A percentile compares a stretch with the other conserved stretches of the same genome.
These are phyloP conservation scores for Agelas oroides DNA, from an alignment of 37 sponge, comb jelly and placozoan species.

Conservation along the genomic window DNA sequence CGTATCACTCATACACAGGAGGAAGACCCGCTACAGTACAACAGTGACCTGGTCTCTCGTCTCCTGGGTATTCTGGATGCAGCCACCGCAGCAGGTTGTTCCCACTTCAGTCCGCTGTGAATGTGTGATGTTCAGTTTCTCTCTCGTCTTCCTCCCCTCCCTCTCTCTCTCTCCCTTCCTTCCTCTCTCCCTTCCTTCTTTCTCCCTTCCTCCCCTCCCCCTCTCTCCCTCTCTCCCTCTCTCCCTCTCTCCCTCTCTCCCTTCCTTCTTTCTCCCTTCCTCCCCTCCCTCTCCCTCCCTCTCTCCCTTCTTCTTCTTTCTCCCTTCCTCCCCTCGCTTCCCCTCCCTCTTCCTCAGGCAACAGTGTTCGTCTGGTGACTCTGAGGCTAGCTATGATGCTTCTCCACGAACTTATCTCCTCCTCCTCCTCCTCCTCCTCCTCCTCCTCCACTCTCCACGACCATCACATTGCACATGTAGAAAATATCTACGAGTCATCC, in stretches of 20 bases:
- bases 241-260: too few relatives aligned
- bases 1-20: too few relatives aligned
- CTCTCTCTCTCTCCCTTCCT: too few relatives aligned
- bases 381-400: constrained; percentile 51
- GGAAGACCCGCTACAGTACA: constrained; percentile 9
- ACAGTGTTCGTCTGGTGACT: constrained; percentile 59
- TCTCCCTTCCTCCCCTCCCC: too few relatives aligned
- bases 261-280: too few relatives aligned
- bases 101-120: not conserved
- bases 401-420: constrained; percentile 14
- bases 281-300: too few relatives aligned
- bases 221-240: too few relatives aligned
- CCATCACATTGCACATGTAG: constrained; percentile 48
- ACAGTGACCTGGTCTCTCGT: constrained; percentile 47
- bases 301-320: too few relatives aligned
- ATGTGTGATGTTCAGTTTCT: not conserved
- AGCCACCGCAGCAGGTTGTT: constrained; percentile 21
- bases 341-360: not conserved
- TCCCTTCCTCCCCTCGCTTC: too few relatives aligned
- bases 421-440: not conserved
- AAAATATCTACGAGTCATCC: constrained; percentile 51
- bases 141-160: too few relatives aligned
- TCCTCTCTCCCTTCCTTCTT: not conserved
- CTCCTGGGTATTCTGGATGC: constrained; percentile 47
- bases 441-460: constrained; percentile 14